Conservation (phyloP, 2,888 invertebrate genomes). For the Temnothorax rugatulus region DNA sequence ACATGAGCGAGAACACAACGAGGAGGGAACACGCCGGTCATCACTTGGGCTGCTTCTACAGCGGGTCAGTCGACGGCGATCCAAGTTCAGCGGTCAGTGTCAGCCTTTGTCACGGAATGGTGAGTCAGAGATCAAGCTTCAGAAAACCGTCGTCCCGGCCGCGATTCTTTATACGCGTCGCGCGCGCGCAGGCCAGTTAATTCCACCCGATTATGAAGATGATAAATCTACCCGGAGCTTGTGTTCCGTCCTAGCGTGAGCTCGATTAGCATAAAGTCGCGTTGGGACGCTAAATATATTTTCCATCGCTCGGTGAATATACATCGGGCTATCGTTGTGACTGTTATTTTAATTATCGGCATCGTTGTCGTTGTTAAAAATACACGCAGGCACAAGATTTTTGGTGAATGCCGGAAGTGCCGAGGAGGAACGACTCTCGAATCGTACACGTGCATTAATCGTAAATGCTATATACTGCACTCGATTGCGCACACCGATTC, state of each 20-base stretch:
- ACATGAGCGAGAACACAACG: slow-evolving; percentile 87
- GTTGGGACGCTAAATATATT: not conserved
- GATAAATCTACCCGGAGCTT: slow-evolving; percentile 27
- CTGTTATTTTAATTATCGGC: slow-evolving; percentile 1
- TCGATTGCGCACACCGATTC: slow-evolving; percentile 2
- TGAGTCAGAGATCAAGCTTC: slow-evolving; percentile 85
- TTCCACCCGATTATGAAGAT: slow-evolving; percentile 24
- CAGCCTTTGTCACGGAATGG: slow-evolving; percentile 93
- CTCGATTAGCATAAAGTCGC: slow-evolving; percentile 24
- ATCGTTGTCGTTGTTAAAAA: slow-evolving; percentile 3
- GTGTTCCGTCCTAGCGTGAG: not conserved
- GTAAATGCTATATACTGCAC: not conserved
- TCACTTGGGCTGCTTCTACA: slow-evolving; percentile 90
- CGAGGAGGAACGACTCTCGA: not conserved
- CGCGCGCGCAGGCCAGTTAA: not conserved
- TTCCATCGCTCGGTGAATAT: not conserved
- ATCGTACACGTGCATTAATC: not conserved
- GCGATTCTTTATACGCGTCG: slow-evolving; percentile 42
- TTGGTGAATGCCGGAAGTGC: not conserved
- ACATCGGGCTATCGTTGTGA: not conserved
- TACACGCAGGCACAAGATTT: not conserved
- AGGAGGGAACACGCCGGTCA: slow-evolving; percentile 87
- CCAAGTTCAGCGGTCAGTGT: slow-evolving; percentile 90
- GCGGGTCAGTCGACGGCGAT: slow-evolving; percentile 90
- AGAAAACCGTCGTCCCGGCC: slow-evolving; percentile 29